These are phyloP conservation scores for Corvus cornix DNA, from an alignment of 2,113 vertebrate genomes.

Conservation along the genomic window DNA sequence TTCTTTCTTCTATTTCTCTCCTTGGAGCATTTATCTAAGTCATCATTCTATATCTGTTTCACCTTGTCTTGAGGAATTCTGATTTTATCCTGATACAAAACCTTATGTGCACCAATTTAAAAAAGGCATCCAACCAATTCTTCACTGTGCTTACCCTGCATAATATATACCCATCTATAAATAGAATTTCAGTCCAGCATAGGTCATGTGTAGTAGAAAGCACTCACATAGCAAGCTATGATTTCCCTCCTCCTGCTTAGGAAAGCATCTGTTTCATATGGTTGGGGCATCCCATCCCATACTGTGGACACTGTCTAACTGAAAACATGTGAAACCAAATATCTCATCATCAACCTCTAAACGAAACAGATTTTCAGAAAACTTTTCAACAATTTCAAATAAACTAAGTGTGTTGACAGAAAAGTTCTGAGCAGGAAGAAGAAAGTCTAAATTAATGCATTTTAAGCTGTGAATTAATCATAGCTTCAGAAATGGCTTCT, in stretches of 20 bases:
- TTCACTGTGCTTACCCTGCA: not conserved
- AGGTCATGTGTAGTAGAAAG: not conserved
- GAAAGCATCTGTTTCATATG: not conserved
- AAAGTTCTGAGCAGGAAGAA: not conserved
- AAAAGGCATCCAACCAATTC: not conserved
- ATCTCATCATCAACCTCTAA: not conserved
- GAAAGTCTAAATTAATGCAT: not conserved
- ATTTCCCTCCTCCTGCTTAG: not conserved
- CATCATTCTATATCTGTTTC: not conserved
- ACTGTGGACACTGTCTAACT: not conserved
- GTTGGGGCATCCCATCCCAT: not conserved
- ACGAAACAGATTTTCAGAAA: not conserved
- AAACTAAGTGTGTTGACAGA: not conserved
- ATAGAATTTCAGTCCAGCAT: not conserved
- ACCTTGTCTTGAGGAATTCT: not conserved
- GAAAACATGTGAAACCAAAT: not conserved
- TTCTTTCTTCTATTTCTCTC: not conserved
- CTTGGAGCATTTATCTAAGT: not conserved
- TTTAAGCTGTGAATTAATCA: slow-evolving; percentile 24
- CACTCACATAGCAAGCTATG: not conserved
- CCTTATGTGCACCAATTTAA: not conserved
- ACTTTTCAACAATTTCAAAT: not conserved
- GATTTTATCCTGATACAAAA: not conserved
- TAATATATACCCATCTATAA: not conserved
- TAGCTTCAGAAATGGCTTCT: slow-evolving; percentile 14